Percentiles rank a stretch among this genome's conserved stretches.
Evolutionary conservation across 1,140 invertebrate species (phyloP).

Genomic region (Drosophila nannoptera): DNA sequence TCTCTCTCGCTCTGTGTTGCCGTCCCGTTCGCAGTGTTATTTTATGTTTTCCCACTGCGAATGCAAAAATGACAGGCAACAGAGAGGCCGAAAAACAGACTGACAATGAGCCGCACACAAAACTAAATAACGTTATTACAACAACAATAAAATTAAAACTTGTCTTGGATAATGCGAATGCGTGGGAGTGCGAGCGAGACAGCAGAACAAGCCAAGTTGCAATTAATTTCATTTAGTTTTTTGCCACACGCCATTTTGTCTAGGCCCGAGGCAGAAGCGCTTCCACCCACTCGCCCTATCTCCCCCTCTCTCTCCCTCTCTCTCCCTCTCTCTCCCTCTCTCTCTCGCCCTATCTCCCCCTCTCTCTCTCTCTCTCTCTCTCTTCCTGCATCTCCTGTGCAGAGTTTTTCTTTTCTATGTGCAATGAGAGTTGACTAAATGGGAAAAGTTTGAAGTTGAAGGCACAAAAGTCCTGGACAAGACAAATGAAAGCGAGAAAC

Average conservation of each 20-base stretch:
- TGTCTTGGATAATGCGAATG: conserved; percentile 10
- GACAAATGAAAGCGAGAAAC: conserved; percentile 58
- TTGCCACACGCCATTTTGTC: conserved; percentile 60
- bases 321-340: neutral
- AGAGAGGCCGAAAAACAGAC: conserved; percentile 27
- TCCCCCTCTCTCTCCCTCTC: neutral
- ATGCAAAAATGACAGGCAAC: conserved; percentile 66
- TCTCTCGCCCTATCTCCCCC: neutral
- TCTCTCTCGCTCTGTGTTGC: neutral
- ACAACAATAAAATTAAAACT: conserved; percentile 73
- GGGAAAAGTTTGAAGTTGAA: conserved; percentile 75
- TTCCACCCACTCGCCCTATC: neutral
- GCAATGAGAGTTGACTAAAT: conserved; percentile 62
- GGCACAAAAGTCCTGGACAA: conserved; percentile 66
- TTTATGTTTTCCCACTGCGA: conserved; percentile 64
- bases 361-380: conserved; percentile 1
- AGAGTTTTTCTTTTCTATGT: conserved; percentile 14
- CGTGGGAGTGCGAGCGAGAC: conserved; percentile 32
- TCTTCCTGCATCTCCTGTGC: neutral
- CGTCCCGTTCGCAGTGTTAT: conserved; percentile 36
- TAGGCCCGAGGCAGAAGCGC: conserved; percentile 1
- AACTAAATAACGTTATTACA: conserved; percentile 71
- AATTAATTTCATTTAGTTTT: conserved; percentile 77
- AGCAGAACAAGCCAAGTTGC: conserved; percentile 57
- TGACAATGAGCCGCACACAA: conserved; percentile 46